phyloP scores from a whole-genome alignment of 1,140 invertebrate genomes.

The Hormaphis cornu region DNA sequence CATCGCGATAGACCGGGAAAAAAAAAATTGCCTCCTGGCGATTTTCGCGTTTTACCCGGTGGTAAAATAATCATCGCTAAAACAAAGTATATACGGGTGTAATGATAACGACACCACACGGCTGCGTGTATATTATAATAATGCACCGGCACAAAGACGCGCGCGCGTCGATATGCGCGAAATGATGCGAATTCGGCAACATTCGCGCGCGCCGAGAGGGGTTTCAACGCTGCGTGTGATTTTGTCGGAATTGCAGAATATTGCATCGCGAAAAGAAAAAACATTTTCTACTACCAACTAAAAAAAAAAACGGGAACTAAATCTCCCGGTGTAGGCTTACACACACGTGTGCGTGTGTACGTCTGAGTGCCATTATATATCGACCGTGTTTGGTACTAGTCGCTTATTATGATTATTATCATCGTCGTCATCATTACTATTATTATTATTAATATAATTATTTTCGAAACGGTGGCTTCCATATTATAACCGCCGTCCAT shows the following conservation, averaged over 20 bases:
- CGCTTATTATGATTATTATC: background rate
- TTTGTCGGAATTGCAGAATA: conserved; percentile 16
- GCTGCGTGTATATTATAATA: too few species aligned
- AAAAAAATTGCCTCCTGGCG: too few species aligned
- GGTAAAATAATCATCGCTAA: background rate
- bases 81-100: background rate
- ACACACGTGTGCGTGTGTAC: background rate
- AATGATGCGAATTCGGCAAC: conserved; percentile 25
- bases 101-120: too few species aligned
- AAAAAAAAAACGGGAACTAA: conserved; percentile 19
- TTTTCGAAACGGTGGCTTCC: conserved; percentile 24
- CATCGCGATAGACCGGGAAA: too few species aligned
- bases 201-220: background rate
- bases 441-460: too few species aligned
- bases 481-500: conserved; percentile 24
- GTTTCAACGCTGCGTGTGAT: background rate
- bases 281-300: background rate
- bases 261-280: conserved; percentile 6
- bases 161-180: background rate
- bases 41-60: too few species aligned
- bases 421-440: too few species aligned
- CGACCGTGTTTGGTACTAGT: conserved; percentile 1
- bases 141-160: too few species aligned
- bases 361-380: background rate
- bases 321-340: conserved; percentile 11